These are phyloP conservation scores for Caenorhabditis inopinata DNA, from an alignment of 1,140 invertebrate genomes.

Conservation along the genomic window DNA sequence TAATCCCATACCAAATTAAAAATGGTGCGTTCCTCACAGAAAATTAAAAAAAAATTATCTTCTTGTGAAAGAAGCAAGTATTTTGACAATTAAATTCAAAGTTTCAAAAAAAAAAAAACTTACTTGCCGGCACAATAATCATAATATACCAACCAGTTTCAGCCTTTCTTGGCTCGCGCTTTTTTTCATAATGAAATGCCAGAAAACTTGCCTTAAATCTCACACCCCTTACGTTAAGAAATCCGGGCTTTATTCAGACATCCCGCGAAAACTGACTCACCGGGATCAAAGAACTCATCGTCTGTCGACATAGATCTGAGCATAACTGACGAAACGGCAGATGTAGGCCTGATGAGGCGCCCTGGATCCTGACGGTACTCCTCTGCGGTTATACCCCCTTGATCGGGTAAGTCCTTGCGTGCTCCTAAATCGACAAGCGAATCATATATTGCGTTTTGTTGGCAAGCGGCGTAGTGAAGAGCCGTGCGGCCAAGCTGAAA, in stretches of 20 bases:
- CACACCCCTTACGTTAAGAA: no score
- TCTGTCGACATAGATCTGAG: slow-evolving; percentile 44
- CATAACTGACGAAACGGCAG: slow-evolving; percentile 49
- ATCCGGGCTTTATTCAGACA: no score
- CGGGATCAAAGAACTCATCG: slow-evolving; percentile 50
- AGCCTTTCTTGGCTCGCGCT: no score
- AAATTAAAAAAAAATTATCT: no score
- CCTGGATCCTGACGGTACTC: slow-evolving; percentile 59
- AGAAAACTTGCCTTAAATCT: no score
- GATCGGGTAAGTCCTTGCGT: slow-evolving; percentile 55
- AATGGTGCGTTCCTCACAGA: no score
- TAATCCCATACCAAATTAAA: no score
- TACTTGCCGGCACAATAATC: not conserved
- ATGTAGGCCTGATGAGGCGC: slow-evolving; percentile 51
- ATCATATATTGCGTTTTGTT: slow-evolving; percentile 66
- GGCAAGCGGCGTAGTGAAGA: slow-evolving; percentile 60
- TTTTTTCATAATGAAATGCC: no score
- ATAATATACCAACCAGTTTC: not conserved
- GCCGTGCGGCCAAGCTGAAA: slow-evolving; percentile 58
- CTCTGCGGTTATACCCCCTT: slow-evolving; percentile 59
- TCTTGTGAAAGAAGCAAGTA: no score
- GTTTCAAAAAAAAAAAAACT: not conserved
- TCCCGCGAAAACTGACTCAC: slow-evolving; percentile 22
- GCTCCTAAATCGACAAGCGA: slow-evolving; percentile 63
- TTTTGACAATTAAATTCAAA: no score